A percentile compares a stretch with the other conserved stretches of the same genome.
Conservation (phyloP, 2,797 vertebrate genomes). For the Tenualosa thibaudeaui region DNA sequence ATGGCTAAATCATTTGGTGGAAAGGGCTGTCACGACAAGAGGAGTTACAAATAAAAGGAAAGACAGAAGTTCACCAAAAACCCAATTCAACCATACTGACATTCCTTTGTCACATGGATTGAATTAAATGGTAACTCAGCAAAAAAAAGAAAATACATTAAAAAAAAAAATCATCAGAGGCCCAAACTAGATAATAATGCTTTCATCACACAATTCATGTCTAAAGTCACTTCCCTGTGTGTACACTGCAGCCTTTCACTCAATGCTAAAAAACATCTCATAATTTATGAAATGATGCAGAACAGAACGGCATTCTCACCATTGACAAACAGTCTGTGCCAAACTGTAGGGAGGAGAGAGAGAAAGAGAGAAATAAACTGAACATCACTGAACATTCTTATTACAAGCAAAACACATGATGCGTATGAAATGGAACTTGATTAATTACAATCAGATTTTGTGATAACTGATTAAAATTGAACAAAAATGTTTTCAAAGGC, state of each 20-base stretch:
- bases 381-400: background rate
- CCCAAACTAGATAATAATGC: slow-evolving; percentile 7
- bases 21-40: background rate
- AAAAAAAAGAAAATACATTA: background rate
- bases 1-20: background rate
- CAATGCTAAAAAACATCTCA: background rate
- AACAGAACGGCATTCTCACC: slow-evolving; percentile 38
- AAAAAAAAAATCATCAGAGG: background rate
- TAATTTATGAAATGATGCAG: background rate
- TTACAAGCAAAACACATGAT: background rate
- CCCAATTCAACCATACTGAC: background rate
- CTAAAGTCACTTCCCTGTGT: background rate
- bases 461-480: background rate
- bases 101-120: background rate
- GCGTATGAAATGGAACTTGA: background rate
- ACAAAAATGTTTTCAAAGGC: background rate
- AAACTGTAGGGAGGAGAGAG: slow-evolving; percentile 35
- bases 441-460: background rate
- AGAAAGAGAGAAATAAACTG: background rate
- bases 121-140: background rate
- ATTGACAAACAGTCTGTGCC: slow-evolving; percentile 57
- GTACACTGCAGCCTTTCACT: background rate
- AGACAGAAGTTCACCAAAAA: background rate
- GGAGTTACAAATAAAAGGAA: background rate
- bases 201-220: background rate